Conservation (phyloP, 1,140 invertebrate species). For the Sweltsa coloradensis region DNA sequence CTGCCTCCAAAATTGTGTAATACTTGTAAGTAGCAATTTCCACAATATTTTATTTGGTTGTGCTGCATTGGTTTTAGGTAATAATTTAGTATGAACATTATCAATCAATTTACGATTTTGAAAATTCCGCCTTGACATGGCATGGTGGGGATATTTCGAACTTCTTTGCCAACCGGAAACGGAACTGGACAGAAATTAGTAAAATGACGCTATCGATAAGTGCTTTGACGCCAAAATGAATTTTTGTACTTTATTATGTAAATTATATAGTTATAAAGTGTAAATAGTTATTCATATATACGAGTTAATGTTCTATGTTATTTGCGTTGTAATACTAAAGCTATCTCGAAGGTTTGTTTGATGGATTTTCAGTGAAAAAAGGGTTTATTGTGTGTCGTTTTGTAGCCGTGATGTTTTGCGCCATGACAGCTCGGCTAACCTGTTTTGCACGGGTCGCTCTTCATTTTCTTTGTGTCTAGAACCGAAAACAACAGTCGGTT, state of each 20-base stretch:
- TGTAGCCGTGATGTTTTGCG: conserved; percentile 12
- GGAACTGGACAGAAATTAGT: conserved; percentile 1
- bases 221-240: conserved; percentile 7
- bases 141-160: neutral
- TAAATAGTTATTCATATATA: neutral
- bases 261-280: neutral
- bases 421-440: conserved; percentile 15
- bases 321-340: neutral
- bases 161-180: neutral
- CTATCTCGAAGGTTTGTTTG: neutral
- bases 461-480: conserved; percentile 4
- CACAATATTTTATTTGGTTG: neutral
- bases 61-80: neutral
- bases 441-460: conserved; percentile 8
- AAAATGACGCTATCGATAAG: conserved; percentile 8
- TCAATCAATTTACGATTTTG: neutral
- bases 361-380: neutral
- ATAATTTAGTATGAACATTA: neutral
- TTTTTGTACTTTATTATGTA: neutral
- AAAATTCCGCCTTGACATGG: neutral
- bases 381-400: neutral
- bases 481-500: neutral
- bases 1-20: too few relatives aligned
- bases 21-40: neutral
- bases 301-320: neutral